phyloP scores from a whole-genome alignment of 2,888 invertebrate genomes.

The Dryobotodes eremita region DNA sequence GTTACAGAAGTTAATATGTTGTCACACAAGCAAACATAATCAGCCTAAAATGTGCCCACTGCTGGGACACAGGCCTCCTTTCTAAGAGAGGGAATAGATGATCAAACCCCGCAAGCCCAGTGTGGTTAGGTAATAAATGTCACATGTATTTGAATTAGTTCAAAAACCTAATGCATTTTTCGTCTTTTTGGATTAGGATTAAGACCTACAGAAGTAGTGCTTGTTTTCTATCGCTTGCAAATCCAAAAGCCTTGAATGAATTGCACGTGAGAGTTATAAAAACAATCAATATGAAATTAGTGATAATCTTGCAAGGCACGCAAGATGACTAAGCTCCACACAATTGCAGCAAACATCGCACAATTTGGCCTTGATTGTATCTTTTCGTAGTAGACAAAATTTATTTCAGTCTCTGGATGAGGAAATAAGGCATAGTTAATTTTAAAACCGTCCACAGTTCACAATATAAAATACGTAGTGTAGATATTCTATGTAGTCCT shows the following conservation, averaged over 20 bases:
- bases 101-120: background rate
- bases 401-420: conserved; percentile 12
- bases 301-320: conserved; percentile 39
- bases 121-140: background rate
- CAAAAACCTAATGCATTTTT: background rate
- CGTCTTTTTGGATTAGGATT: background rate
- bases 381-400: conserved; percentile 32
- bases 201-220: no score
- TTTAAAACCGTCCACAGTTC: background rate
- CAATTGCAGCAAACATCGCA: conserved; percentile 31
- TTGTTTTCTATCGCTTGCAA: background rate
- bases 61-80: background rate
- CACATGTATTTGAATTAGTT: background rate
- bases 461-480: background rate
- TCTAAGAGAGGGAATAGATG: background rate
- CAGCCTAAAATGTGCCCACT: background rate
- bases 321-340: conserved; percentile 32
- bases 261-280: conserved; percentile 22
- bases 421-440: background rate
- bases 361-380: conserved; percentile 36
- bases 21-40: background rate
- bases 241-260: conserved; percentile 10
- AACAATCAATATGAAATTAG: conserved; percentile 30
- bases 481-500: background rate
- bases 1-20: background rate